These are phyloP conservation scores for Disparrhopalites patrizii DNA, from an alignment of 2,888 invertebrate species.

Conservation along the genomic window DNA sequence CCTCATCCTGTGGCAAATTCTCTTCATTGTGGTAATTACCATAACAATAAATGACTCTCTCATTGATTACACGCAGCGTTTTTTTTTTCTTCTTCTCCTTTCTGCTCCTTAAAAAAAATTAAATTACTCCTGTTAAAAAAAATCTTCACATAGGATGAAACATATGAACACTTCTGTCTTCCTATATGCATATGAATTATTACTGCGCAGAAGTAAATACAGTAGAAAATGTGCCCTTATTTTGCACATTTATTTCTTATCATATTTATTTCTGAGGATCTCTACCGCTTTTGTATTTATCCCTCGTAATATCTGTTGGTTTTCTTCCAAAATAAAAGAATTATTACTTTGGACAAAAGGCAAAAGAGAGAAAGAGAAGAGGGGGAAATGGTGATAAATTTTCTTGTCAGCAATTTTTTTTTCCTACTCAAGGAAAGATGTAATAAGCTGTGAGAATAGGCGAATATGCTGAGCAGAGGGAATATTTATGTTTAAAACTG, in stretches of 20 bases:
- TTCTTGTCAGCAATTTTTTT: neutral
- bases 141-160: too few species aligned
- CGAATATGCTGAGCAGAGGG: neutral
- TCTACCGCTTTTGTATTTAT: neutral
- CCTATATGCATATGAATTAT: too few species aligned
- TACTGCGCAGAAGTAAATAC: too few species aligned
- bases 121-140: neutral
- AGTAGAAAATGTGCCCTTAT: neutral
- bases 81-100: neutral
- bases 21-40: too few species aligned
- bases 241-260: neutral
- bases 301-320: too few species aligned
- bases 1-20: too few species aligned
- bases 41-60: too few species aligned
- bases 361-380: neutral
- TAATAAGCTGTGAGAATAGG: neutral
- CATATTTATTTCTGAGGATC: neutral
- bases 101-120: neutral
- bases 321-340: too few species aligned
- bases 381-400: neutral
- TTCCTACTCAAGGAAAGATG: neutral
- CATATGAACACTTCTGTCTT: too few species aligned
- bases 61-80: neutral
- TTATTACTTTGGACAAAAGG: neutral
- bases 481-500: neutral